phyloP scores from a whole-genome alignment of 2,797 vertebrate genomes.

The Taenioides sp. region DNA sequence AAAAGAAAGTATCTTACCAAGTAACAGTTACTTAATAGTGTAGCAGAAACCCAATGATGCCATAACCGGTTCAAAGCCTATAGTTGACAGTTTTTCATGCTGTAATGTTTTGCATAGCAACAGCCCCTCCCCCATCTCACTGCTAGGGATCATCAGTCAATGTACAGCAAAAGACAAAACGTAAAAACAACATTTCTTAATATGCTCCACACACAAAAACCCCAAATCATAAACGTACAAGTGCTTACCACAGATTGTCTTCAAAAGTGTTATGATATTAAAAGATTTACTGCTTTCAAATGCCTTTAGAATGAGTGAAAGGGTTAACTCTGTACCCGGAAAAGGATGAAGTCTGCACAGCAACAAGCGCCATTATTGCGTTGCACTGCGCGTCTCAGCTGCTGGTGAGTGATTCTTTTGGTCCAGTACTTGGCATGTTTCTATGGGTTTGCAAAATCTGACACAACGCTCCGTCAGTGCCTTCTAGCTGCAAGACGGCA shows the following conservation, averaged over 20 bases:
- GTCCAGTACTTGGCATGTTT: conserved; percentile 80
- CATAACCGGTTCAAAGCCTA: conserved; percentile 43
- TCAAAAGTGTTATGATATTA: fast-evolving
- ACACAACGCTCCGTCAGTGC: conserved; percentile 62
- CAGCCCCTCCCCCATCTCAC: conserved; percentile 70
- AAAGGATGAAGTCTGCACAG: conserved; percentile 83
- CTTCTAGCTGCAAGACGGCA: conserved; percentile 63
- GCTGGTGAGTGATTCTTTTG: conserved; percentile 81
- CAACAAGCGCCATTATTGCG: conserved; percentile 84
- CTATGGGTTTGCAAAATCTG: conserved; percentile 76
- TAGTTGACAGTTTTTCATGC: conserved; percentile 74
- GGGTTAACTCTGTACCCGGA: conserved; percentile 72
- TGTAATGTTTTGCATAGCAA: conserved; percentile 85
- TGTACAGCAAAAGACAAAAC: conserved; percentile 45
- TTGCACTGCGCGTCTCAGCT: conserved; percentile 74
- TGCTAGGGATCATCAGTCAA: conserved; percentile 65
- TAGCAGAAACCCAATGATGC: conserved; percentile 33
- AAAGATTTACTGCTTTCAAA: fast-evolving
- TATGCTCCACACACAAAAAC: neutral
- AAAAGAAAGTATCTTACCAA: conserved; percentile 17
- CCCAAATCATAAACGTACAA: fast-evolving
- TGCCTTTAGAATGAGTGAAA: conserved; percentile 41
- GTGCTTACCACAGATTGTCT: fast-evolving
- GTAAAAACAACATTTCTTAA: conserved; percentile 22
- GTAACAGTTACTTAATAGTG: conserved; percentile 29